Percentiles rank a stretch among this genome's conserved stretches.
Evolutionary conservation across 2,888 invertebrate genomes (phyloP).

Genomic region (Chorisops tibialis): DNA sequence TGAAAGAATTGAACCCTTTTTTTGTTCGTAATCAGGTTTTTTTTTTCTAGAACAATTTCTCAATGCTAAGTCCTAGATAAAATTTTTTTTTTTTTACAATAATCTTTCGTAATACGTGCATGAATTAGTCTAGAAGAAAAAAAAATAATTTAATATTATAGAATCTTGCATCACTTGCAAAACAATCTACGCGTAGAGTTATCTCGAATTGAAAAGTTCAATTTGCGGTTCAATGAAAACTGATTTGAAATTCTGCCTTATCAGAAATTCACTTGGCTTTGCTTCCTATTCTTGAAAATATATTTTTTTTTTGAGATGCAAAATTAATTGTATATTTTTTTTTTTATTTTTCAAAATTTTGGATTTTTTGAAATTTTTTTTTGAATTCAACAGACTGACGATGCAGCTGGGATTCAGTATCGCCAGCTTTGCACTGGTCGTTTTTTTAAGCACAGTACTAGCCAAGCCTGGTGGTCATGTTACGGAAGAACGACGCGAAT

Average conservation of each 20-base stretch:
- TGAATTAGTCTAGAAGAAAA: background rate
- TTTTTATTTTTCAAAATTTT: background rate
- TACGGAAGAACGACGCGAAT: slow-evolving; percentile 19
- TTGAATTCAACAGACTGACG: background rate
- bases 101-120: background rate
- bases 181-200: background rate
- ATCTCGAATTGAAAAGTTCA: slow-evolving; percentile 9
- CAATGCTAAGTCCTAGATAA: background rate
- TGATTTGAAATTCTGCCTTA: slow-evolving; percentile 17
- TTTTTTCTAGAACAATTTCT: background rate
- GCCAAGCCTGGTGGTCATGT: slow-evolving; percentile 11
- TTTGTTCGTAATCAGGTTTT: background rate
- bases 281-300: background rate
- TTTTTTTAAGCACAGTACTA: background rate
- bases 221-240: slow-evolving; percentile 26
- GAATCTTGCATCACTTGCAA: slow-evolving; percentile 10
- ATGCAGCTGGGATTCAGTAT: background rate
- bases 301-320: slow-evolving; percentile 7
- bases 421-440: background rate
- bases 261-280: background rate
- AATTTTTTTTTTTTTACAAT: background rate
- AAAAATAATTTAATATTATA: background rate
- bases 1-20: background rate
- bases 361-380: background rate
- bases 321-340: background rate